These are phyloP conservation scores for Gobius niger DNA, from an alignment of 2,113 vertebrate genomes.

Conservation along the genomic window DNA sequence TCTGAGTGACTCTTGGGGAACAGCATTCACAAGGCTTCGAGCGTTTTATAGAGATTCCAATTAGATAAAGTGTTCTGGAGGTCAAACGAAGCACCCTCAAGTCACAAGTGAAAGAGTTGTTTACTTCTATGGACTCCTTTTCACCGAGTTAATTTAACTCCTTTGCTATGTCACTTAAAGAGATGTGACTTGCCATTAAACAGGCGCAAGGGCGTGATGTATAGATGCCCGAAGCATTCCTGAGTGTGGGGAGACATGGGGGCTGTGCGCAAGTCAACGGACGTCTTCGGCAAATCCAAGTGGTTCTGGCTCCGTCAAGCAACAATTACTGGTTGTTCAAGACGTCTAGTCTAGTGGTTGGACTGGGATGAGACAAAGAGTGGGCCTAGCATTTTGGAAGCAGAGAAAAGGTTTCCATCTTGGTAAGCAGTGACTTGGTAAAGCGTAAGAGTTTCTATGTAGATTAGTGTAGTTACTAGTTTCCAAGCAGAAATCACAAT, in stretches of 20 bases:
- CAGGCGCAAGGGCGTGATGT: neutral
- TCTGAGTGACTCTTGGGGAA: neutral
- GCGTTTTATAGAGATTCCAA: conserved; percentile 22
- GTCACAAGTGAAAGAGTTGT: neutral
- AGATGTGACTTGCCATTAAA: neutral
- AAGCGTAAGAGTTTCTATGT: no score
- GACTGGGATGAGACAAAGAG: conserved; percentile 47
- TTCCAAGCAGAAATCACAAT: no score
- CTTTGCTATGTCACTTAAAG: neutral
- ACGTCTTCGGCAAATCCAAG: neutral
- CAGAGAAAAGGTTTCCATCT: conserved; percentile 16
- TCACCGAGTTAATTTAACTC: neutral
- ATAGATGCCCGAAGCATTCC: neutral
- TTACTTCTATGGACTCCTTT: neutral
- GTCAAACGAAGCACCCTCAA: conserved; percentile 5
- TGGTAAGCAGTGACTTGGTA: neutral
- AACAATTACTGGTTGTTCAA: conserved; percentile 12
- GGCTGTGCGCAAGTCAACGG: neutral
- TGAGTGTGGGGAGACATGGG: neutral
- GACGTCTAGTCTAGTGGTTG: conserved; percentile 31
- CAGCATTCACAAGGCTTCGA: conserved; percentile 26
- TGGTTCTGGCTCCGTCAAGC: neutral
- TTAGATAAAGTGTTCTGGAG: conserved; percentile 23
- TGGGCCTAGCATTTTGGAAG: conserved; percentile 57
- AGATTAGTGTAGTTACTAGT: no score